phyloP scores from a whole-genome alignment of 2,113 vertebrate species.

The Halcyon senegalensis region DNA sequence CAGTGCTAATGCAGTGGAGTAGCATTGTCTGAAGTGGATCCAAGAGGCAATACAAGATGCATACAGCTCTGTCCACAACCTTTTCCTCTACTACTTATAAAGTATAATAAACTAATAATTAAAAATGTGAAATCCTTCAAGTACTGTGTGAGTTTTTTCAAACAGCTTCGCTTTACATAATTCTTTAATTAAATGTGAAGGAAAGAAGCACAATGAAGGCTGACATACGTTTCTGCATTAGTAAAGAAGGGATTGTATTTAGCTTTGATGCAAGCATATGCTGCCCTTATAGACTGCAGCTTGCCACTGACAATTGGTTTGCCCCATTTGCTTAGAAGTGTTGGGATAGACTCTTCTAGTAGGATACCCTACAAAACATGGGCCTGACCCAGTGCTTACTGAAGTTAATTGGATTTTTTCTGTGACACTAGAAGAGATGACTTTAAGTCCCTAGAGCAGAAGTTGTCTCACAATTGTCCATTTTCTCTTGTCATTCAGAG shows the following conservation, averaged over 20 bases:
- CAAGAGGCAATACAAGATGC: background rate
- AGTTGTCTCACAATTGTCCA: background rate
- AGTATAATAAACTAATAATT: background rate
- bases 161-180: background rate
- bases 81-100: background rate
- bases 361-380: background rate
- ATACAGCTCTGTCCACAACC: background rate
- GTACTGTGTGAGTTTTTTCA: background rate
- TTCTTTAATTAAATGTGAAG: slow-evolving; percentile 18
- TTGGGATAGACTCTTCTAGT: background rate
- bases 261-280: background rate
- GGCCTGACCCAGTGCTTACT: background rate
- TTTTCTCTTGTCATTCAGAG: background rate
- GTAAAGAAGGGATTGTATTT: background rate
- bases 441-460: slow-evolving; percentile 6
- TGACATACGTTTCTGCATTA: background rate
- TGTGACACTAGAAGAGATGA: background rate
- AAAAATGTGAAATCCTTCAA: background rate
- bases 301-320: background rate
- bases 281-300: background rate
- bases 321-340: background rate
- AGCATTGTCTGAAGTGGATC: background rate
- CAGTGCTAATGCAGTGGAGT: background rate
- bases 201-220: background rate
- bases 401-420: background rate